Percentiles rank a stretch among this genome's conserved stretches.
Evolutionary conservation across 1,140 invertebrate genomes (phyloP).

Genomic region (Drosophila gunungcola): DNA sequence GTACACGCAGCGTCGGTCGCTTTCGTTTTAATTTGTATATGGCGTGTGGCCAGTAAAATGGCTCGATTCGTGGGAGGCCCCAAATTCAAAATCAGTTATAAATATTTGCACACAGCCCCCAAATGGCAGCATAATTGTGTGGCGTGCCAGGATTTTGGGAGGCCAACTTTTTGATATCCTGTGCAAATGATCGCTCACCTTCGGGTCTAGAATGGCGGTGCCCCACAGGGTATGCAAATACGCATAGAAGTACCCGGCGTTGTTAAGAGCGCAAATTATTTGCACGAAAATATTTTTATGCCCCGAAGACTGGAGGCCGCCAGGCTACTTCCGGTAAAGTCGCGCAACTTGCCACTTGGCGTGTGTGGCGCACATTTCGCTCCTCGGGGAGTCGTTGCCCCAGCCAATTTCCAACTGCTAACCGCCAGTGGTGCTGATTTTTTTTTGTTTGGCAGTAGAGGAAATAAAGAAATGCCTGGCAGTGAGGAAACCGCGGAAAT

Average conservation of each 20-base stretch:
- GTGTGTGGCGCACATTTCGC: constrained; percentile 77
- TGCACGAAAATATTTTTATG: constrained; percentile 79
- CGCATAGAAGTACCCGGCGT: constrained; percentile 67
- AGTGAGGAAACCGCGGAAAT: neutral
- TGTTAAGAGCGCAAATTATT: constrained; percentile 81
- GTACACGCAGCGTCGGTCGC: constrained; percentile 67
- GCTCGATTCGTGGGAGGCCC: neutral
- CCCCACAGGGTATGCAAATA: constrained; percentile 51
- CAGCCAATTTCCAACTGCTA: constrained; percentile 4
- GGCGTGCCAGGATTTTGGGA: constrained; percentile 15
- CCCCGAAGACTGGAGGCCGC: constrained; percentile 33
- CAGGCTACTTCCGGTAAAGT: constrained; percentile 63
- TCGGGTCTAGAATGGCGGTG: neutral
- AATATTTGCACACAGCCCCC: constrained; percentile 59
- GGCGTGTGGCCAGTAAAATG: constrained; percentile 50
- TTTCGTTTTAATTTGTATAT: constrained; percentile 78
- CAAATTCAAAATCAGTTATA: constrained; percentile 60
- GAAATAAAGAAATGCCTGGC: neutral
- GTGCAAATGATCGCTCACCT: constrained; percentile 31
- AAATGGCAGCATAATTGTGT: constrained; percentile 78
- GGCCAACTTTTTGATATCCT: constrained; percentile 45
- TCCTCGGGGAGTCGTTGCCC: constrained; percentile 47
- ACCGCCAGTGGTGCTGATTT: constrained; percentile 7
- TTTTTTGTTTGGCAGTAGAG: neutral
- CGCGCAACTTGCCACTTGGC: constrained; percentile 71